Evolutionary conservation across 2,113 vertebrate species (phyloP).

Genomic region (Lanius collurio): DNA sequence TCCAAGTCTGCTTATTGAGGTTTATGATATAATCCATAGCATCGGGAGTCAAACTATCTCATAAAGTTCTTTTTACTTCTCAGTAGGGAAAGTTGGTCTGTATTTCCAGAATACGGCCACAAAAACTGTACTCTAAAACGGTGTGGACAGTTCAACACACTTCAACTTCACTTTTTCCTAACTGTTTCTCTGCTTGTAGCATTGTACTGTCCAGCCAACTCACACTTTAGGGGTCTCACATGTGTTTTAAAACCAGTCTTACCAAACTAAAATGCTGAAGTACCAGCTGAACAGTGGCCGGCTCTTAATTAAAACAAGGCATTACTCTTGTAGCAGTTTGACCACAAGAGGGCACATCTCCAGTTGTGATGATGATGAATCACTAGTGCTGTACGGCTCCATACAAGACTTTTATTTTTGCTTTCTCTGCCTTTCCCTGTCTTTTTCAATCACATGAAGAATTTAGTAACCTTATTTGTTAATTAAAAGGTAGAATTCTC

Average conservation of each 20-base stretch:
- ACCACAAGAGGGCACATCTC: neutral
- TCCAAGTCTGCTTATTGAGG: neutral
- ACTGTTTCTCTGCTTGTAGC: neutral
- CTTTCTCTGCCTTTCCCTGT: neutral
- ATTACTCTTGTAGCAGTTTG: neutral
- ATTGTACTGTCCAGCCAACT: neutral
- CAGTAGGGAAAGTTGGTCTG: neutral
- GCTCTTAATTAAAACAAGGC: neutral
- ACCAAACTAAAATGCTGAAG: neutral
- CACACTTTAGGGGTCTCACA: neutral
- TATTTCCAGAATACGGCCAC: neutral
- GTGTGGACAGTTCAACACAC: fast-evolving
- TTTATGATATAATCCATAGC: neutral
- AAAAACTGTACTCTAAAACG: neutral
- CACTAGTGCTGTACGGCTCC: fast-evolving
- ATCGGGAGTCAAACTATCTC: fast-evolving
- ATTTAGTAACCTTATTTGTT: neutral
- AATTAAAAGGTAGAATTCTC: neutral
- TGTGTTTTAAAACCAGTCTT: neutral
- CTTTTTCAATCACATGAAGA: neutral
- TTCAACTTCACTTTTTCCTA: neutral
- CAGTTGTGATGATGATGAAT: neutral
- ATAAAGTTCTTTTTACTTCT: neutral
- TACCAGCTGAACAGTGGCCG: neutral
- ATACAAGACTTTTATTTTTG: neutral